Percentiles rank a stretch among this genome's conserved stretches.
These are phyloP conservation scores for Choristoneura rosaceana DNA, from an alignment of 2,888 invertebrate genomes.

Conservation along the genomic window DNA sequence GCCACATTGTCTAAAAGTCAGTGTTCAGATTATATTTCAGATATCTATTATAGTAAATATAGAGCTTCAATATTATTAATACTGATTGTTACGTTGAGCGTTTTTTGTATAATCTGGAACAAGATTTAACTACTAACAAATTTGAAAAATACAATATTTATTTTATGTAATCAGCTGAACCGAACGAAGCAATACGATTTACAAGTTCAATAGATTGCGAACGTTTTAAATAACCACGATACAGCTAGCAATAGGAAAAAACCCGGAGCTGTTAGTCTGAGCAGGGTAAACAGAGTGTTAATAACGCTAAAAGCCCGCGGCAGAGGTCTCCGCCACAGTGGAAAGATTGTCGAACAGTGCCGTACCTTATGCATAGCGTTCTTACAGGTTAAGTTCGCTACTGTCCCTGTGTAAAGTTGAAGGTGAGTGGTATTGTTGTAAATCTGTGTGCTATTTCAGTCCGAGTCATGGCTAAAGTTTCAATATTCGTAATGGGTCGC, in stretches of 20 bases:
- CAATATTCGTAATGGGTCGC: conserved; percentile 43
- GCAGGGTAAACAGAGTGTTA: conserved; percentile 41
- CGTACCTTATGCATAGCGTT: not conserved
- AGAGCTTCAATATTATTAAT: too few species aligned
- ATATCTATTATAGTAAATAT: too few species aligned
- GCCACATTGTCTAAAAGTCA: too few species aligned
- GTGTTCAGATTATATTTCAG: too few species aligned
- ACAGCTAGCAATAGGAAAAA: conserved; percentile 24
- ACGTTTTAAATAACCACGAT: conserved; percentile 23
- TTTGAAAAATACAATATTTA: not conserved
- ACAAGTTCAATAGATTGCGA: conserved; percentile 24
- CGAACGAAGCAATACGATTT: not conserved
- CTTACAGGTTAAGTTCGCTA: not conserved
- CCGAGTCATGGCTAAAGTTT: conserved; percentile 28
- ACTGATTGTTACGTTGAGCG: too few species aligned
- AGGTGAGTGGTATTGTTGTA: not conserved
- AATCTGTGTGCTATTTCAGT: conserved; percentile 17
- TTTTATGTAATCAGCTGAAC: not conserved
- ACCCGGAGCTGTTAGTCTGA: conserved; percentile 36
- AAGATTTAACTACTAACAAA: not conserved
- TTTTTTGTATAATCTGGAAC: not conserved
- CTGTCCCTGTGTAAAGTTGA: not conserved
- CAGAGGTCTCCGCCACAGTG: conserved; percentile 33
- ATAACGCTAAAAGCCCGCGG: conserved; percentile 41
- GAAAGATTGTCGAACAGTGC: conserved; percentile 7